A percentile compares a stretch with the other conserved stretches of the same genome.
These are phyloP conservation scores for Hemicordylus capensis DNA, from an alignment of 2,113 vertebrate species.

Conservation along the genomic window DNA sequence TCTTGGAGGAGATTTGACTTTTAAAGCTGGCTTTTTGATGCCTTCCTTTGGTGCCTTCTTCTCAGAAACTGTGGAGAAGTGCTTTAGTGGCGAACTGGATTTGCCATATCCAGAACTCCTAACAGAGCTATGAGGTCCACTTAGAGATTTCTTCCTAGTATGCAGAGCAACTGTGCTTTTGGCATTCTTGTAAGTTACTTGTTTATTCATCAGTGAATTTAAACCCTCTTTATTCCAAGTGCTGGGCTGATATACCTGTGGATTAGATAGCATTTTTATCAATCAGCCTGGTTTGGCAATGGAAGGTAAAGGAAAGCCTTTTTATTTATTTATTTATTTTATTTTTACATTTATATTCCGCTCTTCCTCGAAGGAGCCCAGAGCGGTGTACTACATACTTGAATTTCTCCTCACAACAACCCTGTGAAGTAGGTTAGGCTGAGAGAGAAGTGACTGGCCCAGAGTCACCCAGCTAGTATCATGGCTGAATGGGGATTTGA, in stretches of 20 bases:
- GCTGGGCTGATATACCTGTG: constrained; percentile 46
- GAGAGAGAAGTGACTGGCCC: too few species aligned
- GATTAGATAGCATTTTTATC: constrained; percentile 37
- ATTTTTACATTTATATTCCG: too few species aligned
- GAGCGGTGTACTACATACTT: too few species aligned
- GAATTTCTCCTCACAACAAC: too few species aligned
- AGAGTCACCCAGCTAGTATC: too few species aligned
- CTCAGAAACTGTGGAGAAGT: constrained; percentile 61
- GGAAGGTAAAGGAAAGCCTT: background rate
- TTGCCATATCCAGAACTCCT: constrained; percentile 80
- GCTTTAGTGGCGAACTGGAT: constrained; percentile 63
- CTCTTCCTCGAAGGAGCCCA: too few species aligned
- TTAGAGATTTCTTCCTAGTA: constrained; percentile 72
- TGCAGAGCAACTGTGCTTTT: constrained; percentile 64
- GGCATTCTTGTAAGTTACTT: constrained; percentile 56
- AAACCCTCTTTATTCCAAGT: constrained; percentile 59
- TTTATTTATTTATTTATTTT: too few species aligned
- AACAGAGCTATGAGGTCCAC: constrained; percentile 58
- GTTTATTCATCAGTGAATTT: constrained; percentile 47
- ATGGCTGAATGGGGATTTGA: too few species aligned
- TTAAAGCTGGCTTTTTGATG: constrained; percentile 57
- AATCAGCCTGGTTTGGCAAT: constrained; percentile 26
- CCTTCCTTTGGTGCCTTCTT: constrained; percentile 71
- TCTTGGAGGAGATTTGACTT: constrained; percentile 64
- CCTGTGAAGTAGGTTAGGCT: too few species aligned